Percentiles rank a stretch among this genome's conserved stretches.
Conservation (phyloP, 2,113 vertebrate species). For the Pterocles gutturalis region DNA sequence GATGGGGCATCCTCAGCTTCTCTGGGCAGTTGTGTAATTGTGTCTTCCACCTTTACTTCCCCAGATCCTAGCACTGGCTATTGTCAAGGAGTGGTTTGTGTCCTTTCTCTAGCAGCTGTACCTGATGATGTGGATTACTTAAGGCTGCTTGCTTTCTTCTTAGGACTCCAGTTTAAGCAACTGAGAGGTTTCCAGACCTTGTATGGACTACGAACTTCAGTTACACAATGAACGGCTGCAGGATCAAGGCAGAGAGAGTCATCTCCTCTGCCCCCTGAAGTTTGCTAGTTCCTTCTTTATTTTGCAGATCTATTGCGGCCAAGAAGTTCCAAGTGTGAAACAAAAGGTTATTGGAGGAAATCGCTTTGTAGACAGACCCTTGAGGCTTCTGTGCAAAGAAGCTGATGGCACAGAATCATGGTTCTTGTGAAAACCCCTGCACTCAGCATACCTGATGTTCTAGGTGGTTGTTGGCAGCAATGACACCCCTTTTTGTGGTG, state of each 20-base stretch:
- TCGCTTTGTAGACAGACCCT: neutral
- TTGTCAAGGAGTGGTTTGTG: neutral
- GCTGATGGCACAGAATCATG: neutral
- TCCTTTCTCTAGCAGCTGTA: neutral
- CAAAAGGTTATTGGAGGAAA: neutral
- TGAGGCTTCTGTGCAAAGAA: neutral
- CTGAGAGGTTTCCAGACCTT: neutral
- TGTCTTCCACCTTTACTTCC: neutral
- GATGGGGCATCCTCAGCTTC: no score
- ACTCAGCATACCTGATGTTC: neutral
- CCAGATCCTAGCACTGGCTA: neutral
- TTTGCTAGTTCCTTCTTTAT: neutral
- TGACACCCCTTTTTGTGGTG: neutral
- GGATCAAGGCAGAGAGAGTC: neutral
- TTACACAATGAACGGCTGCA: neutral
- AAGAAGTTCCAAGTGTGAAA: neutral
- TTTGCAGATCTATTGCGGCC: neutral
- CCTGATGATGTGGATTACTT: neutral
- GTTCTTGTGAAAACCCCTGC: neutral
- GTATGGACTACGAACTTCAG: neutral
- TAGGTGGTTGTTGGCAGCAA: neutral
- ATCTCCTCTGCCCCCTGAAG: neutral
- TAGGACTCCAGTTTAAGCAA: neutral
- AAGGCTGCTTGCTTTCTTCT: neutral
- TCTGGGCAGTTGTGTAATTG: neutral